phyloP scores from a whole-genome alignment of 1,140 invertebrate species.

The Eueides isabella region DNA sequence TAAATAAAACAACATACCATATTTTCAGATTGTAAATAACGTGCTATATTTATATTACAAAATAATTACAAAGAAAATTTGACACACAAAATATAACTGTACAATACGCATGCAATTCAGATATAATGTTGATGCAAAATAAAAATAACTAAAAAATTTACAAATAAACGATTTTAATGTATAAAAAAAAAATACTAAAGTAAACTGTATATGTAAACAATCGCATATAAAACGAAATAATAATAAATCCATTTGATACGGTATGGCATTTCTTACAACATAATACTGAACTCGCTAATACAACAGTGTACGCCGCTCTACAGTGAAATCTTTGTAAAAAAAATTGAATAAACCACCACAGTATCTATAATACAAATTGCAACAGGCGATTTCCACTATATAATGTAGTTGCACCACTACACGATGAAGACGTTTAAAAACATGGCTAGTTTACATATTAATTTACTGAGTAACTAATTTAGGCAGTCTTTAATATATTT shows the following conservation, averaged over 20 bases:
- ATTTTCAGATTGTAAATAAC: constrained; percentile 75
- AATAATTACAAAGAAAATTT: constrained; percentile 80
- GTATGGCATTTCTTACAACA: constrained; percentile 77
- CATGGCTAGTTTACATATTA: constrained; percentile 68
- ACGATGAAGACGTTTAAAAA: constrained; percentile 43
- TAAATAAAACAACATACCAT: constrained; percentile 40
- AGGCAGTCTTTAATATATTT: constrained; percentile 80
- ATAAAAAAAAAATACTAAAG: constrained; percentile 68
- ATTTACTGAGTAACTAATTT: constrained; percentile 76
- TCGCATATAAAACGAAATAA: constrained; percentile 64
- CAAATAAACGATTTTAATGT: constrained; percentile 46
- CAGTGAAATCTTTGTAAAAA: constrained; percentile 40
- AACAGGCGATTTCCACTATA: constrained; percentile 34
- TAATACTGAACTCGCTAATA: constrained; percentile 81
- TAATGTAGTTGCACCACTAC: constrained; percentile 33
- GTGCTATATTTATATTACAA: constrained; percentile 82
- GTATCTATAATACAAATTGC: constrained; percentile 32
- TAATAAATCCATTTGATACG: constrained; percentile 76
- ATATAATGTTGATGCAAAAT: constrained; percentile 61
- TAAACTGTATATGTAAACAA: constrained; percentile 65
- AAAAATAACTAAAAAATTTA: constrained; percentile 59
- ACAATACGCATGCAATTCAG: constrained; percentile 75
- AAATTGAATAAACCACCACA: constrained; percentile 37
- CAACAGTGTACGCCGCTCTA: constrained; percentile 70
- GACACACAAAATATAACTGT: constrained; percentile 79